These are phyloP conservation scores for Drosophila maculinotata DNA, from an alignment of 2,888 invertebrate species.

Conservation along the genomic window DNA sequence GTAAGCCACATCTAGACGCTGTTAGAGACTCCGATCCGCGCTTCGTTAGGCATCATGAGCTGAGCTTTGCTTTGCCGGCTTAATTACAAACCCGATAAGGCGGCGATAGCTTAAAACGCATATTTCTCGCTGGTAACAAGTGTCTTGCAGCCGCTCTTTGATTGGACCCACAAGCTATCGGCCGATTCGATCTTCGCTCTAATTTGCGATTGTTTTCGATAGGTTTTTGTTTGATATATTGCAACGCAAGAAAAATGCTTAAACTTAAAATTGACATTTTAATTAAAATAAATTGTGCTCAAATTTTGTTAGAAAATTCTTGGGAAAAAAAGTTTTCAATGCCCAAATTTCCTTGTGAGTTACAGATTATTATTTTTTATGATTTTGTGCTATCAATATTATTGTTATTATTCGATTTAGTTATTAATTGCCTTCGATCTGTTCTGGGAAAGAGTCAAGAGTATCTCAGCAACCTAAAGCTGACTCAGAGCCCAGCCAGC, in stretches of 20 bases:
- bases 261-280: too few relatives aligned
- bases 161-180: slow-evolving; percentile 49
- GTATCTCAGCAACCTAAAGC: slow-evolving; percentile 47
- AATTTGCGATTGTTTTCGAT: slow-evolving; percentile 66
- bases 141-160: slow-evolving; percentile 50
- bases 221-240: not conserved
- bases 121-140: slow-evolving; percentile 56
- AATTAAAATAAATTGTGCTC: too few relatives aligned
- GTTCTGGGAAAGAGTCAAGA: slow-evolving; percentile 1
- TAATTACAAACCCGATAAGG: slow-evolving; percentile 72
- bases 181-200: slow-evolving; percentile 36
- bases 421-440: not conserved
- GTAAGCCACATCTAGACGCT: slow-evolving; percentile 68
- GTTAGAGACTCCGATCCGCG: slow-evolving; percentile 10
- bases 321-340: too few relatives aligned
- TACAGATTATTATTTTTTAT: not conserved
- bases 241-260: too few relatives aligned
- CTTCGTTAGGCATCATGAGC: slow-evolving; percentile 45
- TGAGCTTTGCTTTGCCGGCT: slow-evolving; percentile 41
- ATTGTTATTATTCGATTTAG: too few relatives aligned
- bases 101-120: slow-evolving; percentile 58
- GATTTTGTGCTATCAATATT: slow-evolving; percentile 16
- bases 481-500: slow-evolving; percentile 53
- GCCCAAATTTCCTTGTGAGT: too few relatives aligned
- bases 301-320: too few relatives aligned